Evolutionary conservation across 2,113 vertebrate species (phyloP).

Genomic region (Cichladusa arquata): DNA sequence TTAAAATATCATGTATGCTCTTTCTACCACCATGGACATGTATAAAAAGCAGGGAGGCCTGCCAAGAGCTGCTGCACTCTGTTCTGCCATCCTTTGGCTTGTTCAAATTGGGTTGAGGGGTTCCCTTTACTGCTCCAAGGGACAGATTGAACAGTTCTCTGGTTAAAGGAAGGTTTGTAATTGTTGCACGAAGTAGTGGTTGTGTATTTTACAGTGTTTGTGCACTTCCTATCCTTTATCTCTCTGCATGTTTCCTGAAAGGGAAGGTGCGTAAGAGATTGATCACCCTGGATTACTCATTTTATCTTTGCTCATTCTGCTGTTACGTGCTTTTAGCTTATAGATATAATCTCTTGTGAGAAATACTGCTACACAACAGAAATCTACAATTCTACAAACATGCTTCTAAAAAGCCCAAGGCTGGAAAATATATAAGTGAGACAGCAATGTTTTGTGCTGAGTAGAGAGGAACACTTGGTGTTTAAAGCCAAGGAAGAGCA

Average conservation of each 20-base stretch:
- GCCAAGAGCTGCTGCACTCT: background rate
- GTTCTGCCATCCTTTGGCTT: background rate
- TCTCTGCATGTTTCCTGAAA: background rate
- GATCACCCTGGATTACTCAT: background rate
- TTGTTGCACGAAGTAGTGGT: background rate
- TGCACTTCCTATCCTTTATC: background rate
- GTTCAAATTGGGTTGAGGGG: background rate
- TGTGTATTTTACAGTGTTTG: background rate
- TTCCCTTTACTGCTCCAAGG: background rate
- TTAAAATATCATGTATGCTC: accelerated
- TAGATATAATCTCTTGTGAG: background rate
- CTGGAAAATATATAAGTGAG: accelerated
- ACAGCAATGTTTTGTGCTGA: background rate
- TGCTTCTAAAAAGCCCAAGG: background rate
- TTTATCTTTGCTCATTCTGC: background rate
- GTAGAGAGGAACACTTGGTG: background rate
- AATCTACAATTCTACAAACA: background rate
- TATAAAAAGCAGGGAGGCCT: background rate
- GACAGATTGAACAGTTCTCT: background rate
- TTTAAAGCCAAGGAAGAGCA: background rate
- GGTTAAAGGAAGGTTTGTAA: background rate
- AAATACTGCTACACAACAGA: background rate
- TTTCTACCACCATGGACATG: background rate
- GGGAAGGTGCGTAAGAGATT: background rate
- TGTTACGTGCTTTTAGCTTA: accelerated